Evolutionary conservation across 2,797 vertebrate genomes (phyloP), one percentile per base, ranked within the genome.

Genomic region (Anguilla megastoma): DNA sequence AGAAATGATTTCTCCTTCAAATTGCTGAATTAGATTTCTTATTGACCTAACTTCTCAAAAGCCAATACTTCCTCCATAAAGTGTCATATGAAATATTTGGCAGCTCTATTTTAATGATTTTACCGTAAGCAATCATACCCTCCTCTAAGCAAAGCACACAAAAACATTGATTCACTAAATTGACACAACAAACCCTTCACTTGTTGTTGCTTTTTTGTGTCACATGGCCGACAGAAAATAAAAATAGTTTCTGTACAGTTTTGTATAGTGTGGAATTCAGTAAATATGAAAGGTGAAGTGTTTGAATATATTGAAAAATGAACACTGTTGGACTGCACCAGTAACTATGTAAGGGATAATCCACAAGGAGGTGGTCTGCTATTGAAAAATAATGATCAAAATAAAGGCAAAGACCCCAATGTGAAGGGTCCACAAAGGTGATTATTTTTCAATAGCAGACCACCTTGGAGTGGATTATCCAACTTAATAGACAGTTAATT

Each of bases 81-180:
- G 74, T 76, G 74, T 76, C 33, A 76, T 41, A 76, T 76, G 74
- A 76, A 76, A 76, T 41, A 76, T 76, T 33, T 76, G 74, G 30
- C 12, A 36, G 36, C 41, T 76, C 10, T 76, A 76, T 76, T 76
- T 76, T 76, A 76, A 41, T 76, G 74, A 76, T 76, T 76, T 76
- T 76, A 76, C 33, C 24, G 41, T 41, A 41, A 76, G 33, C 74
- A 76, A 76, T 76, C 30, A 76, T 76, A 76, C 36, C 36, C 74
- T 76, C 74, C 14, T 76, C 33, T 41, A 76, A 76, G 74, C 3
- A 36, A 76, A 18, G 33, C 12, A 36, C 30, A 21, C 36, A 41
- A 76, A 74, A 74, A 27, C 10, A 74, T 76, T 76, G 71, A 41
- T 76, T 76, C 33, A 18, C 18, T 76, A 76, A 76, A 76, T 76